A percentile compares a stretch with the other conserved stretches of the same genome.
These are phyloP conservation scores for Mimachlamys varia DNA, from an alignment of 2,888 invertebrate species.

Conservation along the genomic window DNA sequence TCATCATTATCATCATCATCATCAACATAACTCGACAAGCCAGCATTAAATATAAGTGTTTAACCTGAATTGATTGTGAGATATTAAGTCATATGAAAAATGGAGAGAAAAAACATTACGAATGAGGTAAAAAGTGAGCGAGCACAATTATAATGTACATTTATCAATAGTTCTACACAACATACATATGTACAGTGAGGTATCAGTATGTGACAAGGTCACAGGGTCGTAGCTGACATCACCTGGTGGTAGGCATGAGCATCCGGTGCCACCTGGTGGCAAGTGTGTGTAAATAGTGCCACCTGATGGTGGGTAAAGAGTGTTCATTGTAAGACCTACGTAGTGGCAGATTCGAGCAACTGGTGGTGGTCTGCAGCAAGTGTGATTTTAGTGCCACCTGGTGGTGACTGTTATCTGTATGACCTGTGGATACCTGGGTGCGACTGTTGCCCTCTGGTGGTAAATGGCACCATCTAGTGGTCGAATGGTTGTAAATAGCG, in stretches of 20 bases:
- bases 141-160: neutral
- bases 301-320: neutral
- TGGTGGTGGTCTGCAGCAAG: neutral
- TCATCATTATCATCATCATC: neutral
- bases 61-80: constrained; percentile 33
- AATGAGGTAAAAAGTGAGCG: constrained; percentile 34
- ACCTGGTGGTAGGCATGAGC: neutral
- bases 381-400: too few species aligned
- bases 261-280: neutral
- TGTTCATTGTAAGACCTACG: neutral
- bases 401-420: too few species aligned
- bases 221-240: neutral
- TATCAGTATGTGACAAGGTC: neutral
- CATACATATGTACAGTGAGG: constrained; percentile 28
- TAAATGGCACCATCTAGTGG: neutral
- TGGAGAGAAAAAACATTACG: constrained; percentile 18
- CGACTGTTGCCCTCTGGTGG: too few species aligned
- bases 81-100: constrained; percentile 24
- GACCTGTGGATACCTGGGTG: neutral
- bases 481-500: neutral
- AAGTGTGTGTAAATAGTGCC: neutral
- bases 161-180: neutral
- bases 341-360: neutral
- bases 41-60: neutral
- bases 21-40: neutral